These are phyloP conservation scores for Proterorhinus semilunaris DNA, from an alignment of 2,113 vertebrate species.

Conservation along the genomic window DNA sequence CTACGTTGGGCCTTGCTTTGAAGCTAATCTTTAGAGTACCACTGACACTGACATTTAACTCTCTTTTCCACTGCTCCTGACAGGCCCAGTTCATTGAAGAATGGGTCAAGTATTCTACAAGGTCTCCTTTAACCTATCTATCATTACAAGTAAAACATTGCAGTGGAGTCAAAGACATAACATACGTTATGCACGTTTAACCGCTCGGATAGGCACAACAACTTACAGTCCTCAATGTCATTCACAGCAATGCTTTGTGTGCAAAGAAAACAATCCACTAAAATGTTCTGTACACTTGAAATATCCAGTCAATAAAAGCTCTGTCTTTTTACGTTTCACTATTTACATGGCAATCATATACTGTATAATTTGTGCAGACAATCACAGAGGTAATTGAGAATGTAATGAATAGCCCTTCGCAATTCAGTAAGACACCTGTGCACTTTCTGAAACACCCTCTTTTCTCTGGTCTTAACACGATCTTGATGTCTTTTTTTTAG, in stretches of 20 bases:
- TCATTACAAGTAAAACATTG: not conserved
- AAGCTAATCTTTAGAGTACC: too few species aligned
- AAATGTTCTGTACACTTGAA: not conserved
- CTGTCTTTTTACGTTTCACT: not conserved
- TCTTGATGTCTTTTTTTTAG: slow-evolving; percentile 29
- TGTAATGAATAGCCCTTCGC: slow-evolving; percentile 66
- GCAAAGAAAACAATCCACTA: not conserved
- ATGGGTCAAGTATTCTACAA: too few species aligned
- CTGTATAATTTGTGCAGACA: slow-evolving; percentile 35
- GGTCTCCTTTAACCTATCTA: too few species aligned
- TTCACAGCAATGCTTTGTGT: not conserved
- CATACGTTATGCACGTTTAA: too few species aligned
- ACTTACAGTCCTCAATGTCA: not conserved
- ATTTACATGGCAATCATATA: not conserved
- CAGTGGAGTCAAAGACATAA: too few species aligned
- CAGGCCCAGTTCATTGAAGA: too few species aligned
- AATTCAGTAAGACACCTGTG: slow-evolving; percentile 49
- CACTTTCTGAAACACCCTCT: slow-evolving; percentile 3
- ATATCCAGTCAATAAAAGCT: slow-evolving; percentile 10
- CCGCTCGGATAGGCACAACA: slow-evolving; percentile 22
- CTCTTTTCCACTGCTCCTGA: too few species aligned
- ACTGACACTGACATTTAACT: too few species aligned
- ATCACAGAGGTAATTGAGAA: slow-evolving; percentile 49
- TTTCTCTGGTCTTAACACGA: not conserved
- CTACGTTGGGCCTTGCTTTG: too few species aligned